Evolutionary conservation across 1,140 invertebrate genomes (phyloP).

Genomic region (Bombus affinis): DNA sequence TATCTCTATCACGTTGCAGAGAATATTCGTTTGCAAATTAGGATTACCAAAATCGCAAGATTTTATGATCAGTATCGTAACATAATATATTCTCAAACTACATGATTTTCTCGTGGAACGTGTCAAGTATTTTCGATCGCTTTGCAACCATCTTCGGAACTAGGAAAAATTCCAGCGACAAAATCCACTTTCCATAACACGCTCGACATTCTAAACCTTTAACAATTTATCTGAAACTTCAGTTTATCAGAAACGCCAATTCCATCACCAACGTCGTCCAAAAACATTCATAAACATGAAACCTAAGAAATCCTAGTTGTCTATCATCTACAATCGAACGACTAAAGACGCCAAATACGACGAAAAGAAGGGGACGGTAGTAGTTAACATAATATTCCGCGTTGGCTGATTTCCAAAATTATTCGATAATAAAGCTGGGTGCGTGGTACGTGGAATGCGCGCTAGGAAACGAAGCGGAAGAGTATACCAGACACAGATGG

Average conservation of each 20-base stretch:
- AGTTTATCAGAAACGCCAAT: background rate
- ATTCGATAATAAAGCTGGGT: slow-evolving; percentile 47
- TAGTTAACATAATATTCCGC: slow-evolving; percentile 37
- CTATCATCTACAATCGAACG: background rate
- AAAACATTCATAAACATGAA: too few relatives aligned
- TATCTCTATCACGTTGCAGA: too few relatives aligned
- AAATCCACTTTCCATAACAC: background rate
- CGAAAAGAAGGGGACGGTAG: background rate
- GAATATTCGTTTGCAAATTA: too few relatives aligned
- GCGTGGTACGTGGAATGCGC: slow-evolving; percentile 21
- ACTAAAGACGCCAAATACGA: background rate
- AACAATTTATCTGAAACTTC: background rate
- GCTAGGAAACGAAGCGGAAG: slow-evolving; percentile 13
- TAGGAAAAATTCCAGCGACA: background rate
- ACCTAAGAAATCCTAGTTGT: background rate
- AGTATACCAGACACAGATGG: slow-evolving; percentile 19
- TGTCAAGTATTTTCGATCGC: background rate
- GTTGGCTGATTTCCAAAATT: slow-evolving; percentile 66
- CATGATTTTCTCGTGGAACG: background rate
- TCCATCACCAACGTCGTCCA: background rate
- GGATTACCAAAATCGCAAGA: too few relatives aligned
- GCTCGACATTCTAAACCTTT: background rate
- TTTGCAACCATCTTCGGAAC: background rate
- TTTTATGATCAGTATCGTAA: too few relatives aligned
- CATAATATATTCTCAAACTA: too few relatives aligned